A percentile compares a stretch with the other conserved stretches of the same genome.
These are phyloP conservation scores for Aphelenchoides fujianensis DNA, from an alignment of 1,140 invertebrate species.

Conservation along the genomic window DNA sequence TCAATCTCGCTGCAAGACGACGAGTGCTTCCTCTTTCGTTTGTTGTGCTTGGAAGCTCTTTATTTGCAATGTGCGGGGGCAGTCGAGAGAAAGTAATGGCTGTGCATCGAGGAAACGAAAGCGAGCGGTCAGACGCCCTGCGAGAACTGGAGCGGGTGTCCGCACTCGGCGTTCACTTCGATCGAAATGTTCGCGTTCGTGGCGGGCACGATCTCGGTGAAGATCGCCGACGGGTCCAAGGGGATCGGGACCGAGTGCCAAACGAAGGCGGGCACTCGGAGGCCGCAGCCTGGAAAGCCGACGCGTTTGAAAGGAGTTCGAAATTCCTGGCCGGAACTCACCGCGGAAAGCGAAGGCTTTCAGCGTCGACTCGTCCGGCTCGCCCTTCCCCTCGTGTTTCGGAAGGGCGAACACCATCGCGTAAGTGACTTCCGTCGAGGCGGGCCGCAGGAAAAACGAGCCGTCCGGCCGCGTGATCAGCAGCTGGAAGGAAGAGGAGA, in stretches of 20 bases:
- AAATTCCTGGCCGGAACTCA: slow-evolving; percentile 38
- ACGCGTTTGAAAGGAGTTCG: not conserved
- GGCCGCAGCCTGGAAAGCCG: slow-evolving; percentile 26
- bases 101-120: too few species aligned
- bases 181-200: slow-evolving; percentile 48
- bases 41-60: not conserved
- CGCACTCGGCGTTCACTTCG: slow-evolving; percentile 31
- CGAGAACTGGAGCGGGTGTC: slow-evolving; percentile 44
- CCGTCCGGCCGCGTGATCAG: slow-evolving; percentile 47
- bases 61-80: not conserved
- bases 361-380: slow-evolving; percentile 40
- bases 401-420: slow-evolving; percentile 43
- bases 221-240: slow-evolving; percentile 25
- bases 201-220: slow-evolving; percentile 41
- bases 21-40: not conserved
- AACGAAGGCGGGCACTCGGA: slow-evolving; percentile 31
- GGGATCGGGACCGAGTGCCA: slow-evolving; percentile 50
- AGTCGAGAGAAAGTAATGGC: not conserved
- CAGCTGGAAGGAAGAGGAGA: slow-evolving; percentile 35
- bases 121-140: slow-evolving; percentile 38
- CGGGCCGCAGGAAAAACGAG: slow-evolving; percentile 37
- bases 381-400: slow-evolving; percentile 34
- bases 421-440: slow-evolving; percentile 21
- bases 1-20: not conserved
- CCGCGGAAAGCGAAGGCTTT: slow-evolving; percentile 35